Conservation (phyloP, 2,888 invertebrate genomes). For the Pherbina coryleti region DNA sequence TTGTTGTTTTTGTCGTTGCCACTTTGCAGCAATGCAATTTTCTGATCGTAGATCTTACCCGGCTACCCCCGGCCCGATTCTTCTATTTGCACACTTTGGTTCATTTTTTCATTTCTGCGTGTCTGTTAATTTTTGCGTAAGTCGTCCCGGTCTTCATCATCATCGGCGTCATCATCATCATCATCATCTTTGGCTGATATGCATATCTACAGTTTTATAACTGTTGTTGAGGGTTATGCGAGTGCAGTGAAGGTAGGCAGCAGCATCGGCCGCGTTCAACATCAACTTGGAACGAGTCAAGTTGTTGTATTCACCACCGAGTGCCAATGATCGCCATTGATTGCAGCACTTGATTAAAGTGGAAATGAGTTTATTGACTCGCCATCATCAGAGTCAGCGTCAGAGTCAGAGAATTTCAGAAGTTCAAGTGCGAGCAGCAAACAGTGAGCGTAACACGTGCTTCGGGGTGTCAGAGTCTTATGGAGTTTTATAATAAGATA, state of each 20-base stretch:
- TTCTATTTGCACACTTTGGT: background rate
- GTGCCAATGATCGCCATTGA: slow-evolving; percentile 57
- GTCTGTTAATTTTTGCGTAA: slow-evolving; percentile 25
- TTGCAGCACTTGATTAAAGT: slow-evolving; percentile 48
- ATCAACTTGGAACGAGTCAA: background rate
- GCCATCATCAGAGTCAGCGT: background rate
- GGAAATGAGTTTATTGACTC: slow-evolving; percentile 60
- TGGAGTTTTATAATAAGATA: background rate
- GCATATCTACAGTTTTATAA: slow-evolving; percentile 57
- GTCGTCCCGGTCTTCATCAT: background rate
- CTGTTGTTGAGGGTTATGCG: slow-evolving; percentile 62
- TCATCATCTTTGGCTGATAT: background rate
- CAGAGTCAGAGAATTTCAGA: background rate
- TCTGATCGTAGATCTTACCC: background rate
- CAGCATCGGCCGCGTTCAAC: background rate
- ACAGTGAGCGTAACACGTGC: slow-evolving; percentile 40
- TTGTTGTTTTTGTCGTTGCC: slow-evolving; percentile 36
- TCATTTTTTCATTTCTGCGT: background rate
- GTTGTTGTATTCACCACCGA: slow-evolving; percentile 26
- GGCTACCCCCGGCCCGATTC: background rate
- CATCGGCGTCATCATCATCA: background rate
- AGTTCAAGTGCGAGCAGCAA: slow-evolving; percentile 25
- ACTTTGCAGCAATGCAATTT: slow-evolving; percentile 44
- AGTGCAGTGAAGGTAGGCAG: slow-evolving; percentile 45
- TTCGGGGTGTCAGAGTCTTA: background rate